Percentiles rank a stretch among this genome's conserved stretches.
phyloP scores from a whole-genome alignment of 64 coral and sea anemone genomes.

The Porites lutea region DNA sequence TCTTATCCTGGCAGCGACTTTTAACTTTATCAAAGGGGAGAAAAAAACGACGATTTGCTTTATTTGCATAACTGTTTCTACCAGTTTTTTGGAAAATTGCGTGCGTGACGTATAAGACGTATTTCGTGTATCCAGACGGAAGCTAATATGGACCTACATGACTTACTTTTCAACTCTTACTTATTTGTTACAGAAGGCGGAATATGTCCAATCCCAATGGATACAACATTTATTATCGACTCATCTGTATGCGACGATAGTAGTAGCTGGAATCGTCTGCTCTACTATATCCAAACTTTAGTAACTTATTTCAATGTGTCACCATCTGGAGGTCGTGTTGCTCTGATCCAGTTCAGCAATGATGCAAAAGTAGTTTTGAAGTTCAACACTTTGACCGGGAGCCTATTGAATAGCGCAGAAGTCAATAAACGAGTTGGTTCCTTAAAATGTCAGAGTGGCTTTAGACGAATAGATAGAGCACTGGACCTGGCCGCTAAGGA shows the following conservation, averaged over 20 bases:
- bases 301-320: slow-evolving; percentile 6
- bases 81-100: too few species aligned
- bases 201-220: not conserved
- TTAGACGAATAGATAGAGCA: slow-evolving; percentile 63
- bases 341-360: slow-evolving; percentile 11
- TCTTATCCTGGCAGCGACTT: too few species aligned
- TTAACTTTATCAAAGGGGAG: too few species aligned
- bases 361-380: slow-evolving; percentile 24
- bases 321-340: slow-evolving; percentile 14
- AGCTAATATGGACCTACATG: too few species aligned
- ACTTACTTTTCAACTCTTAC: too few species aligned
- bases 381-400: slow-evolving; percentile 33
- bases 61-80: too few species aligned
- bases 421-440: slow-evolving; percentile 12
- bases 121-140: too few species aligned
- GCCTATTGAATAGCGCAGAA: not conserved
- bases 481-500: slow-evolving; percentile 47
- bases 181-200: not conserved
- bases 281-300: not conserved
- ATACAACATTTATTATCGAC: slow-evolving; percentile 29
- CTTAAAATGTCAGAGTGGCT: slow-evolving; percentile 39
- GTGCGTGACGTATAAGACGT: too few species aligned
- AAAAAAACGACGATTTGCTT: too few species aligned
- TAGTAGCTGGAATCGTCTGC: not conserved
- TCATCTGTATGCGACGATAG: not conserved